Evolutionary conservation across 2,888 invertebrate genomes (phyloP).

Genomic region (Thymelicus acteon): DNA sequence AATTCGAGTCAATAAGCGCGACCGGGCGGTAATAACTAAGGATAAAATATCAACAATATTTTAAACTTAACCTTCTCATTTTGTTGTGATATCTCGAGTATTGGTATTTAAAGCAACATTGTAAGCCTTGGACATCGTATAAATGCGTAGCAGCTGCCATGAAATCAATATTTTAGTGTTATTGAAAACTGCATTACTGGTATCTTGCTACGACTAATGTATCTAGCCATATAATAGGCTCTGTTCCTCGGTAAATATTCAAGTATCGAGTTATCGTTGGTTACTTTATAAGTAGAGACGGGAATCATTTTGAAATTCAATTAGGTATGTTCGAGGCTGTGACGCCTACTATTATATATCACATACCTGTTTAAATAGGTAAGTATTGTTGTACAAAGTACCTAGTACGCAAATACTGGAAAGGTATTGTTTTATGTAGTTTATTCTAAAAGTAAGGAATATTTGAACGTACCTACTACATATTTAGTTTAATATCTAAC

Average conservation of each 20-base stretch:
- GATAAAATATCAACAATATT: slow-evolving; percentile 67
- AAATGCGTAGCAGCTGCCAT: slow-evolving; percentile 60
- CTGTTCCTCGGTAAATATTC: not conserved
- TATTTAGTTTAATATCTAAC: too few species aligned
- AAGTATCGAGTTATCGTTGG: not conserved
- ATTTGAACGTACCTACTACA: too few species aligned
- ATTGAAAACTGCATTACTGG: slow-evolving; percentile 55
- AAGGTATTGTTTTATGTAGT: too few species aligned
- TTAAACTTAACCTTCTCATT: slow-evolving; percentile 52
- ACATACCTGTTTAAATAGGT: too few species aligned
- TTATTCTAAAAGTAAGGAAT: too few species aligned
- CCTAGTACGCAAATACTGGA: too few species aligned
- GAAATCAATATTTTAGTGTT: slow-evolving; percentile 73
- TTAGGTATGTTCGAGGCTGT: not conserved
- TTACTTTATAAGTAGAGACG: not conserved
- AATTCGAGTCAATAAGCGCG: slow-evolving; percentile 49
- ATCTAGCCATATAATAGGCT: slow-evolving; percentile 8
- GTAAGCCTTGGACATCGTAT: slow-evolving; percentile 57
- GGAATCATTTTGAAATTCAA: not conserved
- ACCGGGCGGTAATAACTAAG: slow-evolving; percentile 54
- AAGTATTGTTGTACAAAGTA: too few species aligned
- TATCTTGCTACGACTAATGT: slow-evolving; percentile 49
- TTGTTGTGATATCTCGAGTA: slow-evolving; percentile 64
- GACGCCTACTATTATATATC: not conserved
- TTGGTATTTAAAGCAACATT: slow-evolving; percentile 67